phyloP scores from a whole-genome alignment of 2,113 vertebrate genomes.

The Puma concolor region DNA sequence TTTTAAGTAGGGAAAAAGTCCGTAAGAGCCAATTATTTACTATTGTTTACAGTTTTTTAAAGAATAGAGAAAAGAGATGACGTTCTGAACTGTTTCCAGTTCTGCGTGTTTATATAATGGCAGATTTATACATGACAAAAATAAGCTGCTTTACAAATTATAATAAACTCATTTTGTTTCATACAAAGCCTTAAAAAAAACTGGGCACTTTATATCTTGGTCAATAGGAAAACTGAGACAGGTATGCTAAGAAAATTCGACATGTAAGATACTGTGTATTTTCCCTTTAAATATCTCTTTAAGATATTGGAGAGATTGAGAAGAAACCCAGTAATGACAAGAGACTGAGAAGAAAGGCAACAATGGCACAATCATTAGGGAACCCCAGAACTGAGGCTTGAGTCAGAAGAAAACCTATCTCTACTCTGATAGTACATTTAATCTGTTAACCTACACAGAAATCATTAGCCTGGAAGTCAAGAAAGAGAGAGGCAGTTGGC shows the following conservation, averaged over 20 bases:
- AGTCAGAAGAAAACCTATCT: neutral
- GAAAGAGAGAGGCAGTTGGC: neutral
- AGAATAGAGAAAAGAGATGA: neutral
- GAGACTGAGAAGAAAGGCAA: neutral
- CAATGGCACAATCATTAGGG: neutral
- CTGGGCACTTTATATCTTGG: neutral
- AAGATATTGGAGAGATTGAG: neutral
- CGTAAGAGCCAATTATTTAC: neutral
- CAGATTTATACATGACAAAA: neutral
- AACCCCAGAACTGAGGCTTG: neutral
- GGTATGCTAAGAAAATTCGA: neutral
- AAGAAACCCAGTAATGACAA: neutral
- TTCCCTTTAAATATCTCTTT: neutral
- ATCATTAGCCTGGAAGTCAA: neutral
- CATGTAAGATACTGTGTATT: neutral
- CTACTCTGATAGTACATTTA: neutral
- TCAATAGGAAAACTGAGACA: neutral
- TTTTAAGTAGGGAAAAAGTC: constrained; percentile 31
- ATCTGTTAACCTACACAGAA: neutral
- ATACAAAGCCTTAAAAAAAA: neutral
- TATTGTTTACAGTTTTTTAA: constrained; percentile 6
- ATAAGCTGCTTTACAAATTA: neutral
- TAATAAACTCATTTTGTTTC: neutral
- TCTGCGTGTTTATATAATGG: neutral
- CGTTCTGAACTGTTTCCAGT: neutral